Evolutionary conservation across 64 coral and sea anemone species (phyloP), one percentile per base, ranked within the genome.

Genomic region (Montipora foliosa): DNA sequence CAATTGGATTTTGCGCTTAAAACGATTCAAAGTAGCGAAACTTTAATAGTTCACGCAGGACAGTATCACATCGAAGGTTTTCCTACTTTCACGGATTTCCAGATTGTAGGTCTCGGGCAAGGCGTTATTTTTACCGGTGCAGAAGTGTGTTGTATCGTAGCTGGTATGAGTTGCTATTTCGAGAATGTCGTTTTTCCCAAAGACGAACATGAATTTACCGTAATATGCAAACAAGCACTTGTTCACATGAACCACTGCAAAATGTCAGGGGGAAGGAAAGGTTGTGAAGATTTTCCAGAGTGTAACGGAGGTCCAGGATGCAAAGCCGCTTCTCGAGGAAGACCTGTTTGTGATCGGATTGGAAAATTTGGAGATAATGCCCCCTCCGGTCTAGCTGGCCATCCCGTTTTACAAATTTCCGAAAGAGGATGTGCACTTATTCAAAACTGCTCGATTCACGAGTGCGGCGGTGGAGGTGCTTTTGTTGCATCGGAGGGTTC

Each of bases 211-310:
- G 55, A 16, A 58, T 20, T 93, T 6, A 5, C 6, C n/a, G 85
- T 86, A 6, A 0, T 1, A 4, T 62, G 58, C 0, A 90, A 81
- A 13, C 13, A 60, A 15, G 77, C 68, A 64, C 20, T 3, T 6
- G 37, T 98, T 78, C 78, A 61, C 37, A 11, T 92, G 71, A 75
- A 88, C 25, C 75, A 79, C 0, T 95, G 96, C 66, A 15, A 95
- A 12, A 13, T 98, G 44, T 98, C 96, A 2, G 93, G 93, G 47
- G 96, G 96, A 44, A 13, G 0, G 8, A 11, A 16, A 1, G 69
- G 79, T 11, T 98, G 96, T 59, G 89, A 92, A 37, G 90, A 95
- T 59, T 95, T 72, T 53, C 92, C 95, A 94, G 95, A 97, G 17
- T 97, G 95, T 59, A 94, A 97, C 37, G 95, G 95, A 1, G 95